Percentiles rank a stretch among this genome's conserved stretches.
phyloP scores from a whole-genome alignment of 2,797 vertebrate genomes.

The Knipowitschia caucasica region DNA sequence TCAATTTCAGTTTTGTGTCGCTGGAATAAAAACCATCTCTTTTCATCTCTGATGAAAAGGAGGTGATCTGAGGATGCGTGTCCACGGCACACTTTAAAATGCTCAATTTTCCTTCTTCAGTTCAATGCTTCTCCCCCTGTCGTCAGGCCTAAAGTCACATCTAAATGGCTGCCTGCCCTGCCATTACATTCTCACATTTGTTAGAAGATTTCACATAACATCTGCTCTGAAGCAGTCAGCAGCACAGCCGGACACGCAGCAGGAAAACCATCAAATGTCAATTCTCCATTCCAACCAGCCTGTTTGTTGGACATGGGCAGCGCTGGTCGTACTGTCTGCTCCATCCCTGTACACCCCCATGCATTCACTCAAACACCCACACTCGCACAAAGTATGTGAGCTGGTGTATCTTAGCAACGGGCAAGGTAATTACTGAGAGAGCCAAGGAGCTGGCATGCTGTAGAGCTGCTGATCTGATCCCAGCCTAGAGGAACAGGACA shows the following conservation, averaged over 20 bases:
- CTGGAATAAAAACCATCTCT: background rate
- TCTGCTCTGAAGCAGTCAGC: slow-evolving; percentile 33
- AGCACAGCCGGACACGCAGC: slow-evolving; percentile 3
- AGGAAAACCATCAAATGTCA: slow-evolving; percentile 45
- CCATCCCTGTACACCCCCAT: slow-evolving; percentile 67
- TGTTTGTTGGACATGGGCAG: slow-evolving; percentile 65
- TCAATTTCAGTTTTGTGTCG: slow-evolving; percentile 4
- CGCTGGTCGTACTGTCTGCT: slow-evolving; percentile 62
- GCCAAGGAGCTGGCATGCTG: slow-evolving; percentile 77
- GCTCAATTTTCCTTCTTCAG: slow-evolving; percentile 20
- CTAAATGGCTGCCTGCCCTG: slow-evolving; percentile 54
- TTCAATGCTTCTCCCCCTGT: slow-evolving; percentile 21
- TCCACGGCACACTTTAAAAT: slow-evolving; percentile 4
- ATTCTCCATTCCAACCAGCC: slow-evolving; percentile 58
- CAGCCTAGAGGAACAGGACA: slow-evolving; percentile 64
- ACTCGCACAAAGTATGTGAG: slow-evolving; percentile 78
- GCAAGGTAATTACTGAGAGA: slow-evolving; percentile 79
- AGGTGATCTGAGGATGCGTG: slow-evolving; percentile 11
- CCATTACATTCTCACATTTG: slow-evolving; percentile 37
- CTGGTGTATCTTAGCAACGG: slow-evolving; percentile 80
- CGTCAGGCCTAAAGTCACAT: slow-evolving; percentile 32
- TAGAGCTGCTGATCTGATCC: slow-evolving; percentile 74
- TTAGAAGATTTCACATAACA: slow-evolving; percentile 41
- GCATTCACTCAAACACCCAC: slow-evolving; percentile 77
- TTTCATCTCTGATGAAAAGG: background rate